Evolutionary conservation across 2,113 vertebrate genomes (phyloP), one percentile per base, ranked within the genome.

Genomic region (Erythrocercus mccallii): DNA sequence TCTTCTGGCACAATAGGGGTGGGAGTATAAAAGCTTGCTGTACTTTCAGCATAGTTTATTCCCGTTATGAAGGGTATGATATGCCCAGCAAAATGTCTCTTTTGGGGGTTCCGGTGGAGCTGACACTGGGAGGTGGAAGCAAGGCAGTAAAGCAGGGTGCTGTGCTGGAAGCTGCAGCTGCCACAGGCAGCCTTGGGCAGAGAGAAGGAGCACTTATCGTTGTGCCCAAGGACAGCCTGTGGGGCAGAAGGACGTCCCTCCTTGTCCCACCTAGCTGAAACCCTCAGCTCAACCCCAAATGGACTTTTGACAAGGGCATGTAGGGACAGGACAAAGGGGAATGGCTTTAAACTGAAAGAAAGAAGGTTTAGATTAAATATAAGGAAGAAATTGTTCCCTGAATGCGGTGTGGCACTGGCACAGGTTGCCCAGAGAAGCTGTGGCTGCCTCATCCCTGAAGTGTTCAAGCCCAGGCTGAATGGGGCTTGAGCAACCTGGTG

Each of bases 221-320:
- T 2, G 6, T 24, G 1, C 31, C 20, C 0, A 0, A 80, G 37
- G 28, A 72, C n/a, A 44, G 22, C 0, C 3, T 45, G 44, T 12
- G 4, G 31, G 35, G 38, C 65, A 68, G 65, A 42, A 54, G 24
- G 19, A 23, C 88, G 53, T 72, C 71, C 40, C 68, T 64, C 19
- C 15, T 2, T 5, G 13, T 82, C 45, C 38, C 28, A 28, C 15
- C 27, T 6, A 9, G 27, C 48, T 48, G 50, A 74, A 87, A 40
- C 31, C 38, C 15, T 30, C 11, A 60, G 15, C 51, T 33, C 57
- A 58, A 38, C 5, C 24, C 31, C 70, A 42, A 7, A 62, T 28
- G 31, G 35, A 37, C 31, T 77, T 82, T 13, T 48, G 25, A 28
- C 18, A 42, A 37, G 18, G 62, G 22, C 31, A 14, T 47, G 35